Evolutionary conservation across 2,888 invertebrate genomes (phyloP).

Genomic region (Drosophila mimetica): DNA sequence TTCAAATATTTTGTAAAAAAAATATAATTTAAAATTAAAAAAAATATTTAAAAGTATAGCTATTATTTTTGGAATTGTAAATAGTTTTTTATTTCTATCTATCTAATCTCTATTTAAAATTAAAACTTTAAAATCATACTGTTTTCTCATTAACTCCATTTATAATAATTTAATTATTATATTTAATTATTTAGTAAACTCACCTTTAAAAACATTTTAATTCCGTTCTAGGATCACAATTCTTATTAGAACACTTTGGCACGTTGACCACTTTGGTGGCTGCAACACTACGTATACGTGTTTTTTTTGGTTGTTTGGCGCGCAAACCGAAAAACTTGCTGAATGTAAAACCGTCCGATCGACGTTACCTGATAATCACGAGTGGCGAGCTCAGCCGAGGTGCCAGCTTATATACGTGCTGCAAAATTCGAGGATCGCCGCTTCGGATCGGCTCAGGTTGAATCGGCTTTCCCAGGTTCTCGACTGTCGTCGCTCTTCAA

Average conservation of each 20-base stretch:
- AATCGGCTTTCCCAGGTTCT: conserved; percentile 37
- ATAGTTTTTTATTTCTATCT: too few species aligned
- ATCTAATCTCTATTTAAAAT: too few species aligned
- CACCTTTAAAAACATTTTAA: conserved; percentile 56
- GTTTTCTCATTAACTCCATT: too few species aligned
- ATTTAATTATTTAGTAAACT: too few species aligned
- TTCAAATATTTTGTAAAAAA: too few species aligned
- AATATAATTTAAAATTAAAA: too few species aligned
- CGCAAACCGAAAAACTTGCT: conserved; percentile 32
- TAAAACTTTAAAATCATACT: too few species aligned
- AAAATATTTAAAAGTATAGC: too few species aligned
- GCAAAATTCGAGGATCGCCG: conserved; percentile 51
- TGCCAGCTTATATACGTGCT: conserved; percentile 78
- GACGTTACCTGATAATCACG: conserved; percentile 56
- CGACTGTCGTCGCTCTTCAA: conserved; percentile 25
- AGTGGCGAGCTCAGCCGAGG: conserved; percentile 62
- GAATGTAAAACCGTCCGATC: conserved; percentile 14
- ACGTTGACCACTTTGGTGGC: neutral
- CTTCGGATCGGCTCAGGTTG: conserved; percentile 30
- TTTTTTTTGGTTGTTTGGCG: conserved; percentile 53
- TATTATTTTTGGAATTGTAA: too few species aligned
- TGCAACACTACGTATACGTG: conserved; percentile 68
- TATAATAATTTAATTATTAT: too few species aligned
- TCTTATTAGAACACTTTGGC: neutral
- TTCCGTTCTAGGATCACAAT: conserved; percentile 2